Percentiles rank a stretch among this genome's conserved stretches.
Conservation (phyloP, 2,113 vertebrate genomes). For the Cephalopterus ornatus region DNA sequence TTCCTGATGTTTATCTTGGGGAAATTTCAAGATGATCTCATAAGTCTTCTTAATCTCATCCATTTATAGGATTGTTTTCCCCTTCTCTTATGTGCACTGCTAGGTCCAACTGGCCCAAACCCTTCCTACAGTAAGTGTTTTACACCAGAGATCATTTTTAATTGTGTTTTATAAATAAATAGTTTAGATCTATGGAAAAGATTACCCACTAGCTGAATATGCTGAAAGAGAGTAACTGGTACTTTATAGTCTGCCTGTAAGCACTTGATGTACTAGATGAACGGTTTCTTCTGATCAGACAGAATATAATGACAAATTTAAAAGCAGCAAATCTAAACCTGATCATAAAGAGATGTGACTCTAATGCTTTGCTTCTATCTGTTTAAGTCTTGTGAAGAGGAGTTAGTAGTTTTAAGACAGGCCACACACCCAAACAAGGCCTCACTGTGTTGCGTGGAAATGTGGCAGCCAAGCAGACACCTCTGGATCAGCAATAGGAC, state of each 20-base stretch:
- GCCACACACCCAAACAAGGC: background rate
- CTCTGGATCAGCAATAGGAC: background rate
- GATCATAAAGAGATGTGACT: background rate
- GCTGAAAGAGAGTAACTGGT: background rate
- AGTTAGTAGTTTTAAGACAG: background rate
- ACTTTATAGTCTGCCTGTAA: background rate
- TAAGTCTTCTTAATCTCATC: slow-evolving; percentile 7
- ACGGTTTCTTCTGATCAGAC: background rate
- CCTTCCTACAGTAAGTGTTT: slow-evolving; percentile 9
- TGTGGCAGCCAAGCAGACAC: background rate
- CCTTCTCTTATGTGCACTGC: background rate
- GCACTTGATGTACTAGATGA: background rate
- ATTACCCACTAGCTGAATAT: background rate
- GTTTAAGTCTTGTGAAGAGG: background rate
- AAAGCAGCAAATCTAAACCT: background rate
- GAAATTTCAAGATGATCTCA: slow-evolving; percentile 43
- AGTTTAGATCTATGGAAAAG: slow-evolving; percentile 20
- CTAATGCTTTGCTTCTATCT: background rate
- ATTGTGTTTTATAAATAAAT: slow-evolving; percentile 34
- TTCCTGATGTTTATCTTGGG: slow-evolving; percentile 30
- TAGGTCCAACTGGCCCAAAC: slow-evolving; percentile 12
- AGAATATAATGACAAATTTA: background rate
- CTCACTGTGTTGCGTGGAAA: background rate
- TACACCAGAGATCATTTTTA: background rate
- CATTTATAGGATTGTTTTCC: slow-evolving; percentile 47